phyloP scores from a whole-genome alignment of 2,797 vertebrate genomes.

The Tapera naevia region DNA sequence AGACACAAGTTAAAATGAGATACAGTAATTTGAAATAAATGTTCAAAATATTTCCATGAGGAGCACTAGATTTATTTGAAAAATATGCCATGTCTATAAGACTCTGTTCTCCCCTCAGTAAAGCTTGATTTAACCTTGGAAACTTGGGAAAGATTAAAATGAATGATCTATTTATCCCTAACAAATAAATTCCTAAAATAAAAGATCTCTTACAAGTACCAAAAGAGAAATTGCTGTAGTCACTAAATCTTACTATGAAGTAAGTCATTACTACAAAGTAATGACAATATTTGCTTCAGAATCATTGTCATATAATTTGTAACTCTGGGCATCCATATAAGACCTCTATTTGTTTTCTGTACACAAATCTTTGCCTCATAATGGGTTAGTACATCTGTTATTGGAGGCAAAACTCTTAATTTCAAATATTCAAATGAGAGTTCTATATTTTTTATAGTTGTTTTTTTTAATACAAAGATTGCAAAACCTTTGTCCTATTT shows the following conservation, averaged over 20 bases:
- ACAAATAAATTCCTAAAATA: not conserved
- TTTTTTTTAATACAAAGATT: not conserved
- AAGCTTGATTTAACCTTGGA: not conserved
- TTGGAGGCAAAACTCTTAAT: not conserved
- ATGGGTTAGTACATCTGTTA: not conserved
- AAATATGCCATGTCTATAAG: not conserved
- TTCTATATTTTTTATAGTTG: not conserved
- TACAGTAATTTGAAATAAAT: not conserved
- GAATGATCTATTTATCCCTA: not conserved
- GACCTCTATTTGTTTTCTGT: not conserved
- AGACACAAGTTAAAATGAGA: not conserved
- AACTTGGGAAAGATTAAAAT: not conserved
- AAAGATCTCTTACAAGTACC: not conserved
- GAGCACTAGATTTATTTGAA: not conserved
- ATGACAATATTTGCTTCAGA: not conserved
- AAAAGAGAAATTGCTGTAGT: not conserved
- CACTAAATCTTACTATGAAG: not conserved
- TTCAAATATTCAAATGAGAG: not conserved
- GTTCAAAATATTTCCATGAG: not conserved
- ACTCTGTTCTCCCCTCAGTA: not conserved
- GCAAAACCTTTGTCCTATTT: not conserved
- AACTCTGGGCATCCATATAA: not conserved
- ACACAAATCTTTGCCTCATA: not conserved
- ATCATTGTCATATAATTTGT: not conserved
- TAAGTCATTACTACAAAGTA: too few relatives aligned